phyloP scores from a whole-genome alignment of 1,140 invertebrate genomes.

The Drosophila oshimai region DNA sequence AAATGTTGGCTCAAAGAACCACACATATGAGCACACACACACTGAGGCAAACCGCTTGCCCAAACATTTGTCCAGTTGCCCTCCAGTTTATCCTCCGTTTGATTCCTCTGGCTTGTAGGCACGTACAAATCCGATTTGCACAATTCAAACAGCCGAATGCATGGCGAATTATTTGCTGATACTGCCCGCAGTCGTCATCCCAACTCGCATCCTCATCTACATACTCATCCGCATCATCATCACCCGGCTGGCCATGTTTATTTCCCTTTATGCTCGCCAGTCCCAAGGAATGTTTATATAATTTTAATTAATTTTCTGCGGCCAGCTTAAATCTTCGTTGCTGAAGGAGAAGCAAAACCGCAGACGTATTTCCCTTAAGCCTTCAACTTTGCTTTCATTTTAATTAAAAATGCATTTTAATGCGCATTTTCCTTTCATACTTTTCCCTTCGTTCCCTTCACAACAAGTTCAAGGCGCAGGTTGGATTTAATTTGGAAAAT shows the following conservation, averaged over 20 bases:
- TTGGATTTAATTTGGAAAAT: conserved; percentile 6
- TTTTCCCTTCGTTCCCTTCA: too few relatives aligned
- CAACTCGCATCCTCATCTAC: background rate
- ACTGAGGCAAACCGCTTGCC: conserved; percentile 56
- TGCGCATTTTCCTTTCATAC: conserved; percentile 44
- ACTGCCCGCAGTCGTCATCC: conserved; percentile 39
- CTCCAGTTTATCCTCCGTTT: background rate
- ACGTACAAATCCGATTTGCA: conserved; percentile 78
- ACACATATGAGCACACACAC: conserved; percentile 42
- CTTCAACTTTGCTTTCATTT: conserved; percentile 71
- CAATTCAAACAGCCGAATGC: conserved; percentile 73
- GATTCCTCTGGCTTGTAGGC: conserved; percentile 15
- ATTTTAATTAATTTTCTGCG: conserved; percentile 76
- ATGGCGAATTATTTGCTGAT: conserved; percentile 61
- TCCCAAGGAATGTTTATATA: conserved; percentile 48
- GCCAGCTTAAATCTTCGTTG: conserved; percentile 52
- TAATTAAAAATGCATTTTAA: conserved; percentile 78
- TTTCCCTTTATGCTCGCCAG: background rate
- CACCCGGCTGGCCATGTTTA: background rate
- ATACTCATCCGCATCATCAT: conserved; percentile 11
- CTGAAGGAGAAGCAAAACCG: conserved; percentile 8
- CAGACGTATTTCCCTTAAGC: conserved; percentile 36
- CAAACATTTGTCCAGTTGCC: conserved; percentile 69
- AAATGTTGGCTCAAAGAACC: conserved; percentile 67
- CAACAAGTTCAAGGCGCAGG: conserved; percentile 21